Base-by-base conservation (phyloP, 2,888 invertebrate genomes). In the Eristalis arbustorum region DNA sequence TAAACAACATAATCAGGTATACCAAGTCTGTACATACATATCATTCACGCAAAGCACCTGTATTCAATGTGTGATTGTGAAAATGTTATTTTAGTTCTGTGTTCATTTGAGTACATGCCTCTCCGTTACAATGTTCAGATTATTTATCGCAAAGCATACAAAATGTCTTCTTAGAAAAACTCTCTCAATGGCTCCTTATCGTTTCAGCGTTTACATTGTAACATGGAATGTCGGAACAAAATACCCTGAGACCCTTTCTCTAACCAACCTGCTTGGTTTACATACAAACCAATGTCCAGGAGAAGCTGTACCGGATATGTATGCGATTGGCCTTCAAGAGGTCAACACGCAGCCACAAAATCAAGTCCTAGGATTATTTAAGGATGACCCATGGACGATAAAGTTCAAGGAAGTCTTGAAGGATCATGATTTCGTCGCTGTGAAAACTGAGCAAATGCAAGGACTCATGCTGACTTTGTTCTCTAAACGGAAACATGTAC, bases 181-280 rank as follows among this genome's bases (percentile, higher is more conserved):
- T n/a, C n/a, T n/a, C n/a, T n/a, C n/a, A n/a, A n/a, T 18, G 13
- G 25, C 18, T 22, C 34, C 11, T 31, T 71, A 23, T 68, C 42
- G 28, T 87, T 87, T 75, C 66, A 87, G 87, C 75, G 93, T 98
- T 88, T 97, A 97, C 92, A 94, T 97, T 90, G 95, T 96, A 62
- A 98, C 98, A 59, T 98, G 97, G 95, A 98, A 98, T 94, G 98
- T 98, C 72, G 97, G 97, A 49, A 96, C 97, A 0, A 96, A 95
- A 90, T 94, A 94, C 88, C 96, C 96, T 40, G 95, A 96, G 90
- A 96, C 96, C 91, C 93, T 96, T 25, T 94, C 95, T 88, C 93
- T 98, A 34, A 94, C 95, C 89, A 95, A 95, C 59, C 93, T 98
- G 64, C 91, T 98, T 71, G 95, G 95, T 67, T 93, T 98, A 72